Percentiles rank a stretch among this genome's conserved stretches.
Evolutionary conservation across 2,113 vertebrate genomes (phyloP).

Genomic region (Catagonus wagneri): DNA sequence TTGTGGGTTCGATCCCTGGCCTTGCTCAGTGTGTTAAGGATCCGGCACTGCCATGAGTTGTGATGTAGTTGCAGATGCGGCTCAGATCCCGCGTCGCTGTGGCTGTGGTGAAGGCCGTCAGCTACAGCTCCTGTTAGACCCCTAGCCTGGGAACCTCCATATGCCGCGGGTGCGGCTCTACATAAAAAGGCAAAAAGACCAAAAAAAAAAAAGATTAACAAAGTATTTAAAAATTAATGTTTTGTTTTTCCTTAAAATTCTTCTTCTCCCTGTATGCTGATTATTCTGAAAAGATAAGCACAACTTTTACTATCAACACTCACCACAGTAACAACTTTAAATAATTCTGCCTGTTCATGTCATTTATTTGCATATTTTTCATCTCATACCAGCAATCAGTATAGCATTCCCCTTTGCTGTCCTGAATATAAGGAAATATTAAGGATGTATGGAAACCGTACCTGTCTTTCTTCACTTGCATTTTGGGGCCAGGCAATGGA

Average conservation of each 20-base stretch:
- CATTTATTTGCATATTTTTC: not conserved
- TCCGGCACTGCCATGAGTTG: no score
- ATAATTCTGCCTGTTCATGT: not conserved
- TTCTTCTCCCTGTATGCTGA: conserved; percentile 45
- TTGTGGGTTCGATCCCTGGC: no score
- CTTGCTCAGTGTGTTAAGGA: no score
- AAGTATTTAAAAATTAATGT: conserved; percentile 76
- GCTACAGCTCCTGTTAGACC: no score
- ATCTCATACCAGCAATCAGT: not conserved
- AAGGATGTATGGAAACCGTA: not conserved
- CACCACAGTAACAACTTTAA: not conserved
- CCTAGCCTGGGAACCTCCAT: no score
- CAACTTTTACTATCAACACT: not conserved
- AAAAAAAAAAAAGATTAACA: conserved; percentile 80
- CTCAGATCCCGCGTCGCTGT: no score
- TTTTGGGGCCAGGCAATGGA: not conserved
- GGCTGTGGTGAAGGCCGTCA: no score
- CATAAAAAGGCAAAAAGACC: no score
- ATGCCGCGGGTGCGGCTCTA: no score
- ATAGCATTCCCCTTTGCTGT: not conserved
- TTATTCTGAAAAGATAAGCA: conserved; percentile 70
- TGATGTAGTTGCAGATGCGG: no score
- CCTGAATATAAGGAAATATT: not conserved
- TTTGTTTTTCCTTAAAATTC: conserved; percentile 70
- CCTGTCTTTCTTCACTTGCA: not conserved